Conservation (phyloP, 1,140 invertebrate species). For the Coelopa frigida region DNA sequence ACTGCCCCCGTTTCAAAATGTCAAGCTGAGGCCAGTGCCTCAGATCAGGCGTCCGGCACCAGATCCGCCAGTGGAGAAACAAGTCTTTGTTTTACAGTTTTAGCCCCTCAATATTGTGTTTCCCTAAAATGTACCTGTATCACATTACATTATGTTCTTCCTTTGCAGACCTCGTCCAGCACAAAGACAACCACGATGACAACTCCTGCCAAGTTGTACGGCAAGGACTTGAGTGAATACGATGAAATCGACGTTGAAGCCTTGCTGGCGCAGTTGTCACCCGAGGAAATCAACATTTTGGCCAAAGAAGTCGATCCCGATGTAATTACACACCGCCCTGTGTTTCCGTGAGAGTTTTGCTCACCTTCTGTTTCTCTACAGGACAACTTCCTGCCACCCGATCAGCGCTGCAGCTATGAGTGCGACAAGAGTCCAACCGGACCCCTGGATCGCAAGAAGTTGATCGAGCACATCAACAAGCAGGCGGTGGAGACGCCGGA, state of each 20-base stretch:
- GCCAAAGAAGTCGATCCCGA: conserved; percentile 99
- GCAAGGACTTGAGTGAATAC: conserved; percentile 87
- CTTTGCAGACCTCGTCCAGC: conserved; percentile 69
- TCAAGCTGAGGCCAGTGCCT: conserved; percentile 36
- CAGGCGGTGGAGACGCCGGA: conserved; percentile 96
- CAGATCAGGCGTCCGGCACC: conserved; percentile 36
- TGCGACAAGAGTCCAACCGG: conserved; percentile 93
- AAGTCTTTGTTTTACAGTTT: conserved; percentile 4
- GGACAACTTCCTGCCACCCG: conserved; percentile 94
- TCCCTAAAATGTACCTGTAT: not conserved
- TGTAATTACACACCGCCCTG: conserved; percentile 75
- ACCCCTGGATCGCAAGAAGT: conserved; percentile 89
- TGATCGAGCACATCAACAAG: conserved; percentile 97
- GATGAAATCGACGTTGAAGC: conserved; percentile 96
- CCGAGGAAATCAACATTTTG: conserved; percentile 94
- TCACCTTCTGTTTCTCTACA: conserved; percentile 47
- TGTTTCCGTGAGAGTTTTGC: not conserved
- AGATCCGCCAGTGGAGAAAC: conserved; percentile 22
- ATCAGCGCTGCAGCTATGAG: conserved; percentile 90
- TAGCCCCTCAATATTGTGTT: not conserved
- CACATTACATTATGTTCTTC: conserved; percentile 16
- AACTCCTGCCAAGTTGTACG: conserved; percentile 81
- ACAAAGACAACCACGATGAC: conserved; percentile 83
- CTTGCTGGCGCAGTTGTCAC: conserved; percentile 84
- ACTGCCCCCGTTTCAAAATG: conserved; percentile 30